A percentile compares a stretch with the other conserved stretches of the same genome.
phyloP scores from a whole-genome alignment of 2,113 vertebrate species.

The Hirundichthys speculiger region DNA sequence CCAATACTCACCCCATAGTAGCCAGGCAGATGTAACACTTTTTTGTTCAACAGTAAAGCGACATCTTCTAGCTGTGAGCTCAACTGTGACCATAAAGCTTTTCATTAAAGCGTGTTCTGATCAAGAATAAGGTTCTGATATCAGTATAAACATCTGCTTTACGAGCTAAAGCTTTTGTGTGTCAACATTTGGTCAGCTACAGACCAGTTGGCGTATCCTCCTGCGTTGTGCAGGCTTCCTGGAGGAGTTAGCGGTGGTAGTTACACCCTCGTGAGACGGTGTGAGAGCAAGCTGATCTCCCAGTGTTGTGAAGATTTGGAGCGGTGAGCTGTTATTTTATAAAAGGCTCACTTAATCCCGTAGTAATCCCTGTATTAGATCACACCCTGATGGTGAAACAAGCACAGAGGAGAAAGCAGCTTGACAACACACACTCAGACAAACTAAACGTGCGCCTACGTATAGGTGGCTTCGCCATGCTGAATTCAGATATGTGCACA shows the following conservation, averaged over 20 bases:
- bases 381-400: slow-evolving; percentile 62
- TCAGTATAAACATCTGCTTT: no score
- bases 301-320: slow-evolving; percentile 42
- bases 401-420: slow-evolving; percentile 29
- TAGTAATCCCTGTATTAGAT: slow-evolving; percentile 72
- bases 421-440: slow-evolving; percentile 7
- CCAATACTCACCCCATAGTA: no score
- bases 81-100: no score
- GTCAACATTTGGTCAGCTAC: background rate
- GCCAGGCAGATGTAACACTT: no score
- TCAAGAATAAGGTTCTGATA: no score
- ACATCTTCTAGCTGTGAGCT: no score
- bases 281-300: slow-evolving; percentile 23
- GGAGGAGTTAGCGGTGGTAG: no score
- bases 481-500: slow-evolving; percentile 29
- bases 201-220: background rate
- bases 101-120: no score
- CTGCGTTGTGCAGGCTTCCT: background rate
- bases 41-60: no score
- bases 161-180: no score
- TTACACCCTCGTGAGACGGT: background rate
- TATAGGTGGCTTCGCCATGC: background rate
- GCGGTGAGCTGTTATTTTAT: slow-evolving; percentile 58
- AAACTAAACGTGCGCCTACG: background rate
- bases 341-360: slow-evolving; percentile 66